Evolutionary conservation across 2,888 invertebrate species (phyloP), one percentile per base, ranked within the genome.

Genomic region (Pycnomerus fuliginosus): DNA sequence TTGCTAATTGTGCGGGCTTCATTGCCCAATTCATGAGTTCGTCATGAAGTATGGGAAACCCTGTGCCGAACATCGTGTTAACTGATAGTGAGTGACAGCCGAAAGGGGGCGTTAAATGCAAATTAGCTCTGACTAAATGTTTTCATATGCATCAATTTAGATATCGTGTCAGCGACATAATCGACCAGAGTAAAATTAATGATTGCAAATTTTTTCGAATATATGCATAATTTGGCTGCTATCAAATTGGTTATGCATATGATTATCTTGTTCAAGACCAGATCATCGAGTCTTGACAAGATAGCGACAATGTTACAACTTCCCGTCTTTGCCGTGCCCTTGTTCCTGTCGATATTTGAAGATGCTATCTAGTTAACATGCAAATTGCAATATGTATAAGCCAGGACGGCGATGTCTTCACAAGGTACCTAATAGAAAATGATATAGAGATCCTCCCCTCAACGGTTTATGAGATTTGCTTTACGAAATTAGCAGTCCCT

Each of bases 311-410:
- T 31, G 42, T 40, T 40, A 49, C 44, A 37, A 36, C 46, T 49
- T 42, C 52, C 41, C 43, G 38, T 46, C 50, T 50, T 50, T 42
- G 42, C 47, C 44, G 43, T 10, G 7, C 45, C 41, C 45, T 54
- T 55, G 55, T 53, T 60, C 51, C 62, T 67, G 68, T 69, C 70
- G 69, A 70, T 70, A 69, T 67, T 68, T 68, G 68, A 70, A 70
- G 67, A 69, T 69, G 64, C 60, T 65, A 69, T 68, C 68, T 70
- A 68, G 69, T 71, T 70, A 70, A 67, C 65, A 71, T 71, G 71
- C 69, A 71, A 71, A 71, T 71, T 70, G 65, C 61, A 62, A 67
- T 68, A 64, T 62, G 68, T 64, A 67, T 62, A 66, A 60, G 63
- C 60, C 45, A 52, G 53, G 58, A 48, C 56, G 53, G 50, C 54